phyloP scores from a whole-genome alignment of 1,140 invertebrate genomes.

The Atta colombica region DNA sequence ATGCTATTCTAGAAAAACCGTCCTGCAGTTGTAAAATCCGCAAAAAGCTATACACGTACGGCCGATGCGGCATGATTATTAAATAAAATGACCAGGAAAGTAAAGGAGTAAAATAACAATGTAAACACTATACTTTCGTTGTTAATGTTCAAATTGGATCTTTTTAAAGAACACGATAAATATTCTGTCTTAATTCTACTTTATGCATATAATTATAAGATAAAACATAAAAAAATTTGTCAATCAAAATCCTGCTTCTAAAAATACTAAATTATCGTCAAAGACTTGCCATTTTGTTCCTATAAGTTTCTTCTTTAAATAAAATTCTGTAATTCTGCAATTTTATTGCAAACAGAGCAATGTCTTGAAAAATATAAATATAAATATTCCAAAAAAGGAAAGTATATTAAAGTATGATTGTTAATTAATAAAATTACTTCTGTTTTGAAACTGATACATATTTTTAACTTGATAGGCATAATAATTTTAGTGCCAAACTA shows the following conservation, averaged over 20 bases:
- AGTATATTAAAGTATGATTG: not conserved
- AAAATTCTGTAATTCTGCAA: not conserved
- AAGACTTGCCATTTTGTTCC: not conserved
- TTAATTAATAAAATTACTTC: not conserved
- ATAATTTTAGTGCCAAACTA: not conserved
- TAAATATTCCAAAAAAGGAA: not conserved
- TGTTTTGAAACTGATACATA: not conserved
- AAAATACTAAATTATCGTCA: not conserved
- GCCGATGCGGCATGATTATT: conserved; percentile 63
- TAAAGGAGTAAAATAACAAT: not conserved
- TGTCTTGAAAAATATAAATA: not conserved
- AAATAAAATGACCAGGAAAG: conserved; percentile 29
- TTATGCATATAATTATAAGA: conserved; percentile 7
- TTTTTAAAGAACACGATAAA: conserved; percentile 8
- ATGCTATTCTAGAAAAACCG: conserved; percentile 59
- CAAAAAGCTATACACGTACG: conserved; percentile 51
- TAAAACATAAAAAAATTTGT: conserved; percentile 25
- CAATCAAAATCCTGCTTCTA: not conserved
- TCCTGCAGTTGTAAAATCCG: conserved; percentile 68
- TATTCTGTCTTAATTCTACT: not conserved
- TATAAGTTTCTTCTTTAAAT: conserved; percentile 4
- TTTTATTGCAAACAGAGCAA: not conserved
- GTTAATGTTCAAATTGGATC: conserved; percentile 33
- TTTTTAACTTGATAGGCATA: not conserved
- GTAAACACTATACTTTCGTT: not conserved